Conservation (phyloP, 2,888 invertebrate genomes). For the Lasioglossum zephyrum region DNA sequence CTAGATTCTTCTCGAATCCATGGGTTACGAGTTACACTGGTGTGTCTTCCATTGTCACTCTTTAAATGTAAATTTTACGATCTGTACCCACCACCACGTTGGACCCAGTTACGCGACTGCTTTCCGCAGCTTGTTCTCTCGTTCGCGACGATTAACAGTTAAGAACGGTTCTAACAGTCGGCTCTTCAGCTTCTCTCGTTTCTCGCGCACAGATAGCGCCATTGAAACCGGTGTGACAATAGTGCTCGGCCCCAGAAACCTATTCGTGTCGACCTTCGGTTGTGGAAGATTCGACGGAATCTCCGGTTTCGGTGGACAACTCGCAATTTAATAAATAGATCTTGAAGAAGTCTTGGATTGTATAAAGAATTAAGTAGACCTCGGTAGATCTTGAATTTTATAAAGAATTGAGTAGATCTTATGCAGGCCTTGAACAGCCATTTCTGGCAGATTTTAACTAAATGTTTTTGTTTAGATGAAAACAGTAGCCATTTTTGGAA, state of each 20-base stretch:
- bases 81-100: slow-evolving; percentile 80
- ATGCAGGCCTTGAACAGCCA: background rate
- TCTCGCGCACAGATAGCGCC: background rate
- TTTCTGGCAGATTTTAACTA: background rate
- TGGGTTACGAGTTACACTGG: slow-evolving; percentile 55
- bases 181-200: slow-evolving; percentile 9
- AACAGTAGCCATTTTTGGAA: background rate
- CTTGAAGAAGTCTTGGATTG: background rate
- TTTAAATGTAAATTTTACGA: slow-evolving; percentile 66
- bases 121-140: slow-evolving; percentile 43
- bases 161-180: slow-evolving; percentile 57
- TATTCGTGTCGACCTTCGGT: background rate
- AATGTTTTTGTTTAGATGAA: background rate
- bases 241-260: background rate
- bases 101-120: slow-evolving; percentile 73
- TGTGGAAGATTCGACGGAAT: slow-evolving; percentile 18
- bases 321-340: background rate
- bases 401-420: background rate
- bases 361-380: background rate
- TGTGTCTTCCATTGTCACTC: slow-evolving; percentile 42
- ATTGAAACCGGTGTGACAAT: background rate
- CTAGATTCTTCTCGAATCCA: slow-evolving; percentile 40
- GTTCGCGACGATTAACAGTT: slow-evolving; percentile 58
- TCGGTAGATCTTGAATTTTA: background rate
- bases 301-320: background rate